Conservation (phyloP, 2,797 vertebrate genomes). For the Falco naumanni region DNA sequence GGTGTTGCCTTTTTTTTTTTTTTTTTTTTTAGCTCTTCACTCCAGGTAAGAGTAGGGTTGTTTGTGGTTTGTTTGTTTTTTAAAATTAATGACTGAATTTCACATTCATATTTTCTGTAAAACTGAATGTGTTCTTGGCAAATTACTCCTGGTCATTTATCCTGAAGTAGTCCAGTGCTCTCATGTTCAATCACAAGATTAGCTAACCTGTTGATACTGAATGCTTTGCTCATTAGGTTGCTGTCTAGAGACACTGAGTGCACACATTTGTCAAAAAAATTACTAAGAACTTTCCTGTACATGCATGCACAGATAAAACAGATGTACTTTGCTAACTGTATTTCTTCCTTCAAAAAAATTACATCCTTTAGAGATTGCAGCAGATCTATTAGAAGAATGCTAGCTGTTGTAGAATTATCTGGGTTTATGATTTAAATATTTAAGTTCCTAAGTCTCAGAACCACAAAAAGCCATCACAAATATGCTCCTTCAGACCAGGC, state of each 20-base stretch:
- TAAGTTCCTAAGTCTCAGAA: background rate
- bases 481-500: background rate
- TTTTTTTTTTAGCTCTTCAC: background rate
- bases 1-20: background rate
- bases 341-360: background rate
- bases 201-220: conserved; percentile 62
- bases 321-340: background rate
- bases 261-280: conserved; percentile 52
- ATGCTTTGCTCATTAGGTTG: conserved; percentile 47
- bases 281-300: conserved; percentile 21
- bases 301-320: background rate
- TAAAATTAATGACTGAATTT: background rate
- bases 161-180: background rate
- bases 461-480: background rate
- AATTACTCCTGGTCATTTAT: conserved; percentile 46
- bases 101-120: background rate
- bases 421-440: background rate
- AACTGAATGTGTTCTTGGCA: conserved; percentile 10
- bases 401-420: background rate
- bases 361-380: background rate
- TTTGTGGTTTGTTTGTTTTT: no score
- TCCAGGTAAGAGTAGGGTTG: background rate
- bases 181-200: conserved; percentile 40
- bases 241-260: conserved; percentile 24
- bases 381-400: background rate